phyloP scores from a whole-genome alignment of 2,113 vertebrate species.

The Otus sunia region DNA sequence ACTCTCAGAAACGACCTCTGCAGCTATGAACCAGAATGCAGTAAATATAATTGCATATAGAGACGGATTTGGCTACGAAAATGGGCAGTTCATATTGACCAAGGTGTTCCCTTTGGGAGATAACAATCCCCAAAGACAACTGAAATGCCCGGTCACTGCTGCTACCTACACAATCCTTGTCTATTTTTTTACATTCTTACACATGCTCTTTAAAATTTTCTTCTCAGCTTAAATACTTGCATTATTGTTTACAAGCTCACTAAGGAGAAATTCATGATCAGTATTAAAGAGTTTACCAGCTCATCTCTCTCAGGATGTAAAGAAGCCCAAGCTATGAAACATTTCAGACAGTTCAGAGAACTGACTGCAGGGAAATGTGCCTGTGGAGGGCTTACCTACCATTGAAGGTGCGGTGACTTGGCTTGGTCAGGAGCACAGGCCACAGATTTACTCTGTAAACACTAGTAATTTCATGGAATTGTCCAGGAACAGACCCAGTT shows the following conservation, averaged over 20 bases:
- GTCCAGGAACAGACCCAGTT: neutral
- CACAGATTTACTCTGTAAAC: neutral
- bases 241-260: neutral
- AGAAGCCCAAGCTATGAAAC: neutral
- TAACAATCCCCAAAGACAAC: neutral
- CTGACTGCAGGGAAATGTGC: neutral
- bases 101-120: conserved; percentile 61
- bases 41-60: conserved; percentile 65
- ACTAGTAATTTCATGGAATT: neutral
- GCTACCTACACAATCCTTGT: neutral
- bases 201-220: neutral
- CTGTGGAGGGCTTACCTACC: neutral
- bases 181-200: neutral
- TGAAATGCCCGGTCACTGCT: neutral
- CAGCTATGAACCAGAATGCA: neutral
- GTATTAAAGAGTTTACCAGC: neutral
- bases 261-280: neutral
- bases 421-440: neutral
- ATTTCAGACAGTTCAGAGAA: no score
- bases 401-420: neutral
- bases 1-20: neutral
- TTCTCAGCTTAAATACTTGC: neutral
- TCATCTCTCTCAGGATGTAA: neutral
- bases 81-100: conserved; percentile 62
- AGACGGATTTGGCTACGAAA: conserved; percentile 57